phyloP scores from a whole-genome alignment of 2,113 vertebrate genomes.

The Plestiodon gilberti region DNA sequence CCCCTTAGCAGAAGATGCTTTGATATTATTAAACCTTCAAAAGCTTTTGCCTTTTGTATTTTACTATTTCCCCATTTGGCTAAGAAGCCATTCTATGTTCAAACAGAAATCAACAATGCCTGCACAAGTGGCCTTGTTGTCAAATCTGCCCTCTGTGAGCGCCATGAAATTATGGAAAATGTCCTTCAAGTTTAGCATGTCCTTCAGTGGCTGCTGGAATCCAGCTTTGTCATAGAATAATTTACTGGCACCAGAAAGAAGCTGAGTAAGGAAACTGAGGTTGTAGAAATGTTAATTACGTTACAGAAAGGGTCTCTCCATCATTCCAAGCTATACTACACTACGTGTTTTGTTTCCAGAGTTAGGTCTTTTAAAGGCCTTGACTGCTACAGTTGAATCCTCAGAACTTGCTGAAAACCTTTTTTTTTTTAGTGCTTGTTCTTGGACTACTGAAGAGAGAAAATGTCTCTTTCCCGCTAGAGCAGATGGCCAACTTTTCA shows the following conservation, averaged over 20 bases:
- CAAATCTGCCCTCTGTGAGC: neutral
- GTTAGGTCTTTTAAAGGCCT: neutral
- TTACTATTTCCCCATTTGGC: conserved; percentile 20
- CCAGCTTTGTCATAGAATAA: neutral
- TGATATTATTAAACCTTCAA: conserved; percentile 10
- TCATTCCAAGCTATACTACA: neutral
- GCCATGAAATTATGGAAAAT: conserved; percentile 21
- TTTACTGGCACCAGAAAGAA: conserved; percentile 15
- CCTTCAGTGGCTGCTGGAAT: neutral
- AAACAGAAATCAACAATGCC: conserved; percentile 19
- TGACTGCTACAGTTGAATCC: neutral
- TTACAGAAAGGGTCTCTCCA: neutral
- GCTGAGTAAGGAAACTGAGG: neutral
- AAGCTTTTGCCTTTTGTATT: neutral
- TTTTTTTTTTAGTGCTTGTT: neutral
- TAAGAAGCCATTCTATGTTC: conserved; percentile 26
- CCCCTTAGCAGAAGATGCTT: conserved; percentile 18
- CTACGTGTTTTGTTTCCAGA: neutral
- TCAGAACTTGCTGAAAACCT: neutral
- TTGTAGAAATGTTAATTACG: conserved; percentile 25
- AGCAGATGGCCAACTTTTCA: neutral
- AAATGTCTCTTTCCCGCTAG: neutral
- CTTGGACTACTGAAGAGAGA: neutral
- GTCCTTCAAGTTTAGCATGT: conserved; percentile 9
- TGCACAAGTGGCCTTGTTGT: neutral